Base-by-base conservation (phyloP, 2,888 invertebrate species). In the Tuberolachnus salignus region DNA sequence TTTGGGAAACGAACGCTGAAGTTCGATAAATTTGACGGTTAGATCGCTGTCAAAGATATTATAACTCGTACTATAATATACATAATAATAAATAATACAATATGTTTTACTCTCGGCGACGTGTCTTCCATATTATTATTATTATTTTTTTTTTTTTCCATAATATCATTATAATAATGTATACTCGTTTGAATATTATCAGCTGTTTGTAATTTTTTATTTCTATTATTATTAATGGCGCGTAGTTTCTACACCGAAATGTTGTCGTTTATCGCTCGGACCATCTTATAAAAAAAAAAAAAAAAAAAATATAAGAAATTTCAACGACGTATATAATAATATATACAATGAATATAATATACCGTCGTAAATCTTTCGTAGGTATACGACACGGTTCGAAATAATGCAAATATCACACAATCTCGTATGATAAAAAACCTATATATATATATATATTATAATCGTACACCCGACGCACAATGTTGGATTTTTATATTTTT, bases 261-360 rank as follows among this genome's bases (percentile, higher is more conserved):
- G 55, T 51, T 51, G 67, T 67, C 55, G 55, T 55, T 55, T 70
- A 70, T 70, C 70, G 55, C 16, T 34, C 34, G 11, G 44, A 57
- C 70, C 19, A 70, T 57, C 70, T 44, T 21, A 57, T 6, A 34
- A 34, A 34, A 34, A 34, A 34, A 34, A 34, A 34, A 3, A 4
- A 6, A 34, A 34, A n/a, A n/a, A 55, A 44, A 21, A 42, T 23
- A 70, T 70, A 70, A 69, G 55, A 70, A 70, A 70, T 70, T 55
- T 70, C 55, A 55, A 70, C 55, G 44, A 55, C 21, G 21, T 11
- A 21, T 34, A 34, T 6, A 6, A 34, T n/a, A n/a, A n/a, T n/a
- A n/a, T 34, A 34, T 34, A 34, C 34, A 6, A 34, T n/a, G 34
- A 3, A 6, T 34, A 34, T 34, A 34, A 34, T 34, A 34, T 6